Conservation (phyloP, 2,113 vertebrate species). For the Megatriorchis doriae region DNA sequence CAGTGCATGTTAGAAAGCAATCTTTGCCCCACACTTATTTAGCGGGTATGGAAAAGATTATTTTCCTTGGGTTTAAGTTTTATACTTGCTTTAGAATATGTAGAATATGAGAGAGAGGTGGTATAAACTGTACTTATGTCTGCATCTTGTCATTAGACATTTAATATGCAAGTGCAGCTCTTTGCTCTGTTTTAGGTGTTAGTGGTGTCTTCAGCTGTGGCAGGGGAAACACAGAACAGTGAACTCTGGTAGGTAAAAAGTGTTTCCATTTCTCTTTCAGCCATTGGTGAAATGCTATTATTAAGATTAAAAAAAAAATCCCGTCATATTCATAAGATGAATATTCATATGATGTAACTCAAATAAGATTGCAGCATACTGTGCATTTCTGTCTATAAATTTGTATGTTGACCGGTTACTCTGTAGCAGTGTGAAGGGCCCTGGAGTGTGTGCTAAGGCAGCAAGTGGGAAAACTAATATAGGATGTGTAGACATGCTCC, state of each 20-base stretch:
- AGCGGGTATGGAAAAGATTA: too few species aligned
- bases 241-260: background rate
- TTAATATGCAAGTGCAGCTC: background rate
- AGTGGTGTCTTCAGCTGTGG: background rate
- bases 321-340: background rate
- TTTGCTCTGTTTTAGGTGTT: background rate
- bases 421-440: background rate
- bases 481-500: accelerated
- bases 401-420: background rate
- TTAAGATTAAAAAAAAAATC: background rate
- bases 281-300: background rate
- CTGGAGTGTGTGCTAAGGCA: accelerated
- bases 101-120: background rate
- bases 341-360: accelerated
- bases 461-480: background rate
- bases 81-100: background rate
- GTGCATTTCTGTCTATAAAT: background rate
- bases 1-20: background rate
- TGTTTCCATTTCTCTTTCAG: background rate
- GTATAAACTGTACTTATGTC: background rate
- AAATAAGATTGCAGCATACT: background rate
- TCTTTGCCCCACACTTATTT: accelerated
- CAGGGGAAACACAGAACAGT: background rate
- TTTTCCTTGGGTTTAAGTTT: background rate
- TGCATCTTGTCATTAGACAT: background rate